A percentile compares a stretch with the other conserved stretches of the same genome.
Evolutionary conservation across 2,888 invertebrate species (phyloP).

Genomic region (Laothoe populi): DNA sequence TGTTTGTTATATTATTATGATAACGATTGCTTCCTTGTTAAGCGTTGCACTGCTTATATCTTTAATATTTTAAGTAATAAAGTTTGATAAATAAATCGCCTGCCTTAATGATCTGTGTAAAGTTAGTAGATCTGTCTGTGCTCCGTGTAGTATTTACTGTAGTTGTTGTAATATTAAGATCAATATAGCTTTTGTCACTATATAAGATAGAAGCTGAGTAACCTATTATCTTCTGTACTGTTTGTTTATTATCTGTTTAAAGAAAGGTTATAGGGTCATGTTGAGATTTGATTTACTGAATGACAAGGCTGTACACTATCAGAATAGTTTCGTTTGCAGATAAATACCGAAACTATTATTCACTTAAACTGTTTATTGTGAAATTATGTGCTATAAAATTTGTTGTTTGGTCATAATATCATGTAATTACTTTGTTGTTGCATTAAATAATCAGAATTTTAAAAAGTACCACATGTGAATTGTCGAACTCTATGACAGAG

Average conservation of each 20-base stretch:
- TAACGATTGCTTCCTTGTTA: constrained; percentile 63
- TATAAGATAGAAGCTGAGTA: constrained; percentile 24
- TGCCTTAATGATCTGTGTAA: constrained; percentile 64
- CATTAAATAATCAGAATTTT: background rate
- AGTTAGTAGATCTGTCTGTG: constrained; percentile 58
- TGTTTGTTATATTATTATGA: constrained; percentile 33
- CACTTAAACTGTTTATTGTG: background rate
- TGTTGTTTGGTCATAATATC: background rate
- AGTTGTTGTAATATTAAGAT: constrained; percentile 47
- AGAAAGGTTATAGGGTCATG: constrained; percentile 17
- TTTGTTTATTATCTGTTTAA: constrained; percentile 12
- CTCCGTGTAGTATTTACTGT: constrained; percentile 55
- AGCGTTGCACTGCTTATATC: constrained; percentile 69
- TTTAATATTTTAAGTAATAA: constrained; percentile 57
- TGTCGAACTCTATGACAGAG: constrained; percentile 17
- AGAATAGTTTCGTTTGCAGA: background rate
- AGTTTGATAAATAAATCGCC: constrained; percentile 58
- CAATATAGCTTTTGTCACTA: constrained; percentile 40
- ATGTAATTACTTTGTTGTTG: background rate
- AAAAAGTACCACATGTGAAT: background rate
- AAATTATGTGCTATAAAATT: background rate
- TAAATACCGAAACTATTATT: background rate
- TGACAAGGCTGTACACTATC: constrained; percentile 16
- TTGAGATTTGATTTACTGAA: constrained; percentile 7
- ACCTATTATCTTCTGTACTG: constrained; percentile 20